phyloP scores from a whole-genome alignment of 1,140 invertebrate species.

The Lepeophtheirus salmonis region DNA sequence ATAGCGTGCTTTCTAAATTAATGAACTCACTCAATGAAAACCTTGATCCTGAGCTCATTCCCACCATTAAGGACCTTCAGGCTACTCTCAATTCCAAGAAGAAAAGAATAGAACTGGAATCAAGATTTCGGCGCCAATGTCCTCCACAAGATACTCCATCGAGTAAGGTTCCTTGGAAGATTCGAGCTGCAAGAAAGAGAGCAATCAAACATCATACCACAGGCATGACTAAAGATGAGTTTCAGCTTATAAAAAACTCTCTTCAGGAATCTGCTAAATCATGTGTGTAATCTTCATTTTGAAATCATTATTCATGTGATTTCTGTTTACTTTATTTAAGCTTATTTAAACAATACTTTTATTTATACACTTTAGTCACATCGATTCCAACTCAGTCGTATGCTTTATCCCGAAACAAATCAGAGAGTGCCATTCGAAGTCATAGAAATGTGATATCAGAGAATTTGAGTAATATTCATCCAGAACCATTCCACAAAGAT shows the following conservation, averaged over 20 bases:
- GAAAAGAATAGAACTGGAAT: neutral
- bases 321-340: neutral
- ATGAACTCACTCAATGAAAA: constrained; percentile 10
- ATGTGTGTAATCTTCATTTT: neutral
- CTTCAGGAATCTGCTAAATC: constrained; percentile 1
- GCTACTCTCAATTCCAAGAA: constrained; percentile 1
- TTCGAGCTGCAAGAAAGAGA: constrained; percentile 7
- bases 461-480: neutral
- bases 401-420: constrained; percentile 10
- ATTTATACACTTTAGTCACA: neutral
- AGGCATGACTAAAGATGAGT: constrained; percentile 14
- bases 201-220: constrained; percentile 8
- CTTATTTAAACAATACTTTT: neutral
- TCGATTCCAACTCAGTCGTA: neutral
- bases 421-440: constrained; percentile 2
- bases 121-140: neutral
- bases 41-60: constrained; percentile 4
- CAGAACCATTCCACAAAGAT: neutral
- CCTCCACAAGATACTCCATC: neutral
- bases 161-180: constrained; percentile 7
- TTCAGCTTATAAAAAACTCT: neutral
- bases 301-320: neutral
- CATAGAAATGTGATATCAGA: no score
- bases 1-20: constrained; percentile 1
- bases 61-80: constrained; percentile 5